Evolutionary conservation across 2,888 invertebrate genomes (phyloP).

Genomic region (Dinocampus coccinellae): DNA sequence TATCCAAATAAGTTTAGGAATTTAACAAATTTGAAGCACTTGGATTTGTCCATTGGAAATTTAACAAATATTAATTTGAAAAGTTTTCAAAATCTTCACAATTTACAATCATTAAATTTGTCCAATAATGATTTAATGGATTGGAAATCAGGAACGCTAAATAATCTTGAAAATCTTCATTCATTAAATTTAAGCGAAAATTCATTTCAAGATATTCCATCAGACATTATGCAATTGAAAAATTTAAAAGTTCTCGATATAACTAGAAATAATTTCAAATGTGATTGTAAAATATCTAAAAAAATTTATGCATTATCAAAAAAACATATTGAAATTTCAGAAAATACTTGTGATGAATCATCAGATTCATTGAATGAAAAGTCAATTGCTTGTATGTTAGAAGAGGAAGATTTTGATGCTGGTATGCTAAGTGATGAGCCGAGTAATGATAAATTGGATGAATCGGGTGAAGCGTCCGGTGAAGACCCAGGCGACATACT

Average conservation of each 20-base stretch:
- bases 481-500: constrained; percentile 55
- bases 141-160: constrained; percentile 71
- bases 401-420: constrained; percentile 59
- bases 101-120: constrained; percentile 74
- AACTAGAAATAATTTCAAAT: constrained; percentile 78
- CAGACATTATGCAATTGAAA: constrained; percentile 72
- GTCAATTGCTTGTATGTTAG: constrained; percentile 68
- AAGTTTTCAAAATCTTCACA: constrained; percentile 73
- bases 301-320: constrained; percentile 74
- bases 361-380: constrained; percentile 70
- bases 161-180: constrained; percentile 73
- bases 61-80: constrained; percentile 73
- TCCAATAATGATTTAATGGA: constrained; percentile 75
- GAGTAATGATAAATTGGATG: constrained; percentile 53
- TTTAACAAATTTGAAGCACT: constrained; percentile 74
- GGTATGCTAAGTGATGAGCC: constrained; percentile 77
- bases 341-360: constrained; percentile 74
- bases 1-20: constrained; percentile 56
- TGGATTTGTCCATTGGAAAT: constrained; percentile 77
- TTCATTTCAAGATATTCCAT: constrained; percentile 73
- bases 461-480: constrained; percentile 67
- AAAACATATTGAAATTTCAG: constrained; percentile 55
- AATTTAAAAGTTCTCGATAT: constrained; percentile 76
- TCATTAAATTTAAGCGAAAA: constrained; percentile 77
- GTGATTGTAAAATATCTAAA: constrained; percentile 78